Base-by-base conservation (phyloP, 1,140 invertebrate species). In the Laodelphax striatellus region DNA sequence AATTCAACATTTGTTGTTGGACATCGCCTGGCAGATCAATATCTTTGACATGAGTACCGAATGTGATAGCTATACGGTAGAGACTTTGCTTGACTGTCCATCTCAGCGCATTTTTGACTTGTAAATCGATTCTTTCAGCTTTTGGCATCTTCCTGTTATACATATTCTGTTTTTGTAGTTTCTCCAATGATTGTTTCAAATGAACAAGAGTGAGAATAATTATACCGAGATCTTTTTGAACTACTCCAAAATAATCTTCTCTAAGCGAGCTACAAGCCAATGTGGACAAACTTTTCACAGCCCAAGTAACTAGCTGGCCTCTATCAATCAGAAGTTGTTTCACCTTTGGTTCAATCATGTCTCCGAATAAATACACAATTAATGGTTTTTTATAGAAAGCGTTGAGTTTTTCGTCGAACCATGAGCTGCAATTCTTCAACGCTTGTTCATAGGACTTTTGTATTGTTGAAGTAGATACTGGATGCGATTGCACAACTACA, bases 201-300 rank as follows among this genome's bases (percentile, higher is more conserved):
- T 75, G 75, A 5, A 89, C 68, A 1, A 91, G 65, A 8, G 77
- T 67, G 46, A 77, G 77, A 41, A 92, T 81, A n/a, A 91, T 80
- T 17, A 70, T 66, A 10, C 84, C 72, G 24, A 91, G 70, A 72
- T 89, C 85, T 70, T 85, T 85, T 67, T 90, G 88, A 5, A 87
- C 85, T 52, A 91, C 81, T 44, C 89, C 89, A 74, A 82, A 90
- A 58, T 77, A 79, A 72, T 91, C 89, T 74, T 91, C 88, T 9
- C 65, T 78, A 4, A 89, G 69, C 0, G 88, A 90, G 38, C 79
- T 73, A 2, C 81, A 80, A 31, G 80, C 78, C 16, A 91, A 71
- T 28, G 79, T 76, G 0, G 87, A 80, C 46, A 91, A 74, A 2
- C 83, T 82, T 72, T 88, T 83, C 14, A 76, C 77, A 2, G 82